Conservation (phyloP, 2,888 invertebrate genomes). For the Epinotia demarniana region DNA sequence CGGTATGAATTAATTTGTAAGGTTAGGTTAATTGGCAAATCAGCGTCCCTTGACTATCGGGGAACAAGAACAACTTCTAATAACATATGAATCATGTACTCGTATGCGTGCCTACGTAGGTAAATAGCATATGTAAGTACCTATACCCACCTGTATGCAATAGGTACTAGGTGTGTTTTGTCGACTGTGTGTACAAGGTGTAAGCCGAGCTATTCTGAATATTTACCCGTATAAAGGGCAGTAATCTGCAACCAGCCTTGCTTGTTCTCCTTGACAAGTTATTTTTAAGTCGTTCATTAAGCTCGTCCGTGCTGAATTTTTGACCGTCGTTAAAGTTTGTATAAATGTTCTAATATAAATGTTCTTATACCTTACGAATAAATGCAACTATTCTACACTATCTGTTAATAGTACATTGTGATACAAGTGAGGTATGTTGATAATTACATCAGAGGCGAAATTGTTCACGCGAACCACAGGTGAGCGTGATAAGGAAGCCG, state of each 20-base stretch:
- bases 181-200: neutral
- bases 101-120: too few relatives aligned
- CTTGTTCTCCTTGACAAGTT: constrained; percentile 62
- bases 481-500: too few relatives aligned
- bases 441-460: too few relatives aligned
- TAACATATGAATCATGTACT: neutral
- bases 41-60: too few relatives aligned
- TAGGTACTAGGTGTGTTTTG: neutral
- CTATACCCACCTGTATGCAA: neutral
- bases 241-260: constrained; percentile 57
- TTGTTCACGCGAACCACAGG: too few relatives aligned
- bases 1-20: too few relatives aligned
- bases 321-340: constrained; percentile 8
- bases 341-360: neutral
- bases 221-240: constrained; percentile 63
- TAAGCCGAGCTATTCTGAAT: constrained; percentile 57
- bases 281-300: constrained; percentile 35
- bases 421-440: too few relatives aligned
- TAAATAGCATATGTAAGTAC: neutral
- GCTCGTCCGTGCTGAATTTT: neutral
- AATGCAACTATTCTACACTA: constrained; percentile 3
- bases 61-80: too few relatives aligned
- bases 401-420: too few relatives aligned
- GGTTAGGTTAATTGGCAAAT: too few relatives aligned
- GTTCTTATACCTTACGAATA: neutral